Conservation (phyloP, 2,797 vertebrate species). For the Ptychobarbus kaznakovi region DNA sequence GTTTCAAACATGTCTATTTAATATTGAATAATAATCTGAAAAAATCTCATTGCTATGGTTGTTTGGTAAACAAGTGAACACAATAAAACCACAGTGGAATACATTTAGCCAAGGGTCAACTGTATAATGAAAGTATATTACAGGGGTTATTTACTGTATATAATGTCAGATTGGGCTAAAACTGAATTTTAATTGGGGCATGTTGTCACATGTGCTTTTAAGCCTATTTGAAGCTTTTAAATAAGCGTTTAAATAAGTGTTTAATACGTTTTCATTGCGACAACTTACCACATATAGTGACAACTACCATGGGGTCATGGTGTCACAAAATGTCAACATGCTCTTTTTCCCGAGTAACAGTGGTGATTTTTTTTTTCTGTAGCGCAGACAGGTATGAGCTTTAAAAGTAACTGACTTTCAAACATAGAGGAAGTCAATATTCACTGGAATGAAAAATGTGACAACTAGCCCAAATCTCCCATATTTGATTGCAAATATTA, state of each 20-base stretch:
- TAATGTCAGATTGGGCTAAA: too few relatives aligned
- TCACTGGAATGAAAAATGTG: background rate
- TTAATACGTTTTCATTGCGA: background rate
- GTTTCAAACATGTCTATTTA: background rate
- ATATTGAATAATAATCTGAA: background rate
- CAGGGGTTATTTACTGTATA: too few relatives aligned
- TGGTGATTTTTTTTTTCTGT: too few relatives aligned
- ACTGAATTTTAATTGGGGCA: background rate
- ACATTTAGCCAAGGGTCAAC: background rate
- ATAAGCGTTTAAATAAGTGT: too few relatives aligned
- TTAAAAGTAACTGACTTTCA: background rate
- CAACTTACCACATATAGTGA: background rate
- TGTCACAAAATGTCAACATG: background rate
- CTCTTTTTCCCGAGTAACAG: background rate
- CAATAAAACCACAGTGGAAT: background rate
- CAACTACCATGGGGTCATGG: background rate
- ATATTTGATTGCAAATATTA: background rate
- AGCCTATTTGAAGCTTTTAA: background rate
- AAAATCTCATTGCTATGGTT: background rate
- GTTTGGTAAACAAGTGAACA: background rate
- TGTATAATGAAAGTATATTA: background rate
- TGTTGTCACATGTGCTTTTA: background rate
- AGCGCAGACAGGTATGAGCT: background rate
- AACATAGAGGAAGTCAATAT: background rate
- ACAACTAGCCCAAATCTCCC: background rate